Evolutionary conservation across 2,797 vertebrate species (phyloP).

Genomic region (Gymnothorax javanicus): DNA sequence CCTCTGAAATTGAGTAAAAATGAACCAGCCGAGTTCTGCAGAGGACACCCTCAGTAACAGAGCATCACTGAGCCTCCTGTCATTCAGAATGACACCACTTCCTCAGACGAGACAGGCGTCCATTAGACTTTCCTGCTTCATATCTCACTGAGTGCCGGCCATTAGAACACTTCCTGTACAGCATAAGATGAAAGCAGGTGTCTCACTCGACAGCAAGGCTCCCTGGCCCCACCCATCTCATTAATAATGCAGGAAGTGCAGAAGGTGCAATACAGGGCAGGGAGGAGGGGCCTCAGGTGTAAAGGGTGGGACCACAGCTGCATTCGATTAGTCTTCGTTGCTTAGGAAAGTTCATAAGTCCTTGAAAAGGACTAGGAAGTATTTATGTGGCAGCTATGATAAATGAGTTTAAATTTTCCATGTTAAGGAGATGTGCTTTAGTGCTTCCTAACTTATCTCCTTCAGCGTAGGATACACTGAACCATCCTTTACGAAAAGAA

Average conservation of each 20-base stretch:
- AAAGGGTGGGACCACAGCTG: background rate
- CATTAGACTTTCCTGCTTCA: background rate
- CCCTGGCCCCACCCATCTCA: background rate
- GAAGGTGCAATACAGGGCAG: constrained; percentile 8
- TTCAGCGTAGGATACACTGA: too few species aligned
- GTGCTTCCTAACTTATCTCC: too few species aligned
- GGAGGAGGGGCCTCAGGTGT: background rate
- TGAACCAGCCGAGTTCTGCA: background rate
- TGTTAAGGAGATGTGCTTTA: too few species aligned
- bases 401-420: too few species aligned
- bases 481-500: too few species aligned
- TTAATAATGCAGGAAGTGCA: constrained; percentile 48
- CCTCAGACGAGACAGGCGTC: background rate
- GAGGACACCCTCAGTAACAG: background rate
- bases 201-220: background rate
- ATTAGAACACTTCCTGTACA: background rate
- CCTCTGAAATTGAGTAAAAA: background rate
- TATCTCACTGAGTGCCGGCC: background rate
- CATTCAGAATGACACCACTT: background rate
- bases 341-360: too few species aligned
- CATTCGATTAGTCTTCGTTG: too few species aligned
- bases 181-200: background rate
- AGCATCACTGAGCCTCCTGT: background rate
- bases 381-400: too few species aligned
- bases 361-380: too few species aligned